Conservation (phyloP, 2,888 invertebrate species). For the Lumbricus terrestris region DNA sequence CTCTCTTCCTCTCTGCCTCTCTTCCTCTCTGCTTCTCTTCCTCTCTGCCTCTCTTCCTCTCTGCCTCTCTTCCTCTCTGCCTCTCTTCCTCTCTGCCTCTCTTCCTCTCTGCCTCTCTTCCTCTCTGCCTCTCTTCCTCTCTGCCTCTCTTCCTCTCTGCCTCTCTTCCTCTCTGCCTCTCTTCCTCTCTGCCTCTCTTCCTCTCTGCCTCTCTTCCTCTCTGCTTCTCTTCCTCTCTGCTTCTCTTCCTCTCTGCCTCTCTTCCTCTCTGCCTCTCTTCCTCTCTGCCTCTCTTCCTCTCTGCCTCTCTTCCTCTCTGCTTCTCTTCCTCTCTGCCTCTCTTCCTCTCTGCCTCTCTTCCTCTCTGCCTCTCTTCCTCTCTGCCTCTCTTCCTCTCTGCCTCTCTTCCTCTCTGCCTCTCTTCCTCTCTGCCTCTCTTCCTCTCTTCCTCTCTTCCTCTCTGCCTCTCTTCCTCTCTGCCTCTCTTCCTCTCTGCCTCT, state of each 20-base stretch:
- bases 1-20: background rate
- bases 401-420: background rate
- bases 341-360: background rate
- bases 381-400: background rate
- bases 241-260: background rate
- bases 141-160: too few species aligned
- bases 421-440: too few species aligned
- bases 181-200: too few species aligned
- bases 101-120: background rate
- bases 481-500: too few species aligned
- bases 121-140: too few species aligned
- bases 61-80: background rate
- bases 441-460: too few species aligned
- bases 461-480: too few species aligned
- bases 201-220: too few species aligned
- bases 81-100: background rate
- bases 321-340: background rate
- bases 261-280: background rate
- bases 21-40: background rate
- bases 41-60: background rate
- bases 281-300: background rate
- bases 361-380: background rate
- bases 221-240: too few species aligned
- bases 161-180: too few species aligned
- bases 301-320: background rate